phyloP scores from a whole-genome alignment of 2,888 invertebrate genomes.

The Imbricaverruca yamaguchii region DNA sequence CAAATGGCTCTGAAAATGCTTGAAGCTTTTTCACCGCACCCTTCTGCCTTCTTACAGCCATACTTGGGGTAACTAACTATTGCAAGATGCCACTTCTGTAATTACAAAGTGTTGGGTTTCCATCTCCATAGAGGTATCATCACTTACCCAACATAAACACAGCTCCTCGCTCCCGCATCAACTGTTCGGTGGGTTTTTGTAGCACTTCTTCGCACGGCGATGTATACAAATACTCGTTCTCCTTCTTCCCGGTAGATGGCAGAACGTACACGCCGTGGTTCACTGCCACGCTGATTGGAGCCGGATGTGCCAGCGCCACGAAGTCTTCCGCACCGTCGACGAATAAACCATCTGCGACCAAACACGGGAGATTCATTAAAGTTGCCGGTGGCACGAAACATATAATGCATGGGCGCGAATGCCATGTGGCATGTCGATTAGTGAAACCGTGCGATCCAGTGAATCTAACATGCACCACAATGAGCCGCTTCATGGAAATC shows the following conservation, averaged over 20 bases:
- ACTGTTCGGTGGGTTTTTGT: slow-evolving; percentile 43
- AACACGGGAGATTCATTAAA: no score
- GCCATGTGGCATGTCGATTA: no score
- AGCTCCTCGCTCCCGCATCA: slow-evolving; percentile 41
- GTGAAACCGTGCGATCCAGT: no score
- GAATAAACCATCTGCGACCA: slow-evolving; percentile 33
- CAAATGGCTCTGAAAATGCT: no score
- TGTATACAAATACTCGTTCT: slow-evolving; percentile 25
- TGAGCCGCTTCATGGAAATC: no score
- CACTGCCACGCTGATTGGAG: slow-evolving; percentile 41
- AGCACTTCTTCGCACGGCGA: slow-evolving; percentile 42
- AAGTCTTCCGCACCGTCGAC: slow-evolving; percentile 39
- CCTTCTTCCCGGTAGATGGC: slow-evolving; percentile 24
- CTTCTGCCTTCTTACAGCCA: no score
- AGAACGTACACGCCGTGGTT: slow-evolving; percentile 46
- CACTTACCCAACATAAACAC: slow-evolving; percentile 35
- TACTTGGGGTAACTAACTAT: slow-evolving; percentile 24
- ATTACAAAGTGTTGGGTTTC: not conserved
- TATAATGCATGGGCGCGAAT: no score
- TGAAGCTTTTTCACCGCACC: no score
- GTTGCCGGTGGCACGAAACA: no score
- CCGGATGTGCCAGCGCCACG: slow-evolving; percentile 45
- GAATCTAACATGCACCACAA: no score
- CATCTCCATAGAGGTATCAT: no score
- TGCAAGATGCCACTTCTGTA: not conserved